phyloP scores from a whole-genome alignment of 2,888 invertebrate species.

The Stratiomys singularior region DNA sequence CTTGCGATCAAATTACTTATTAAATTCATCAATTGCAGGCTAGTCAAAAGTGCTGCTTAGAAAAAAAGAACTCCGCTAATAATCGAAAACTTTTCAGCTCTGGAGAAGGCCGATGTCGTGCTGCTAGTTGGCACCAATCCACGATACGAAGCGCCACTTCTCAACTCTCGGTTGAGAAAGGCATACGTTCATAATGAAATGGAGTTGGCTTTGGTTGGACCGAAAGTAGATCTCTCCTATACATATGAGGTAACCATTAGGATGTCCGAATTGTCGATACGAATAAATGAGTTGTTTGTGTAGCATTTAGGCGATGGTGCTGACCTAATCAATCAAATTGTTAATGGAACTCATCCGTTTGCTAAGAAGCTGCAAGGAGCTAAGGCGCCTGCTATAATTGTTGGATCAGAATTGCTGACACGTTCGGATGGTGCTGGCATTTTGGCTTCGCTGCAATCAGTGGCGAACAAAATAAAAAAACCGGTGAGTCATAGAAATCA shows the following conservation, averaged over 20 bases:
- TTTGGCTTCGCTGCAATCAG: slow-evolving; percentile 77
- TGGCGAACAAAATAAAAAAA: slow-evolving; percentile 73
- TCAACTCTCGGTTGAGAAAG: slow-evolving; percentile 96
- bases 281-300: slow-evolving; percentile 52
- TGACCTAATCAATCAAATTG: slow-evolving; percentile 77
- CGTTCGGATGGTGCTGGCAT: slow-evolving; percentile 82
- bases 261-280: no score
- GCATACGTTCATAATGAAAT: slow-evolving; percentile 94
- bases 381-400: slow-evolving; percentile 89
- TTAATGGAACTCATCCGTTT: slow-evolving; percentile 77
- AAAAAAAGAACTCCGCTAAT: neutral
- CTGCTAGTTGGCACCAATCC: slow-evolving; percentile 96
- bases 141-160: slow-evolving; percentile 94
- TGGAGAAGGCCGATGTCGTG: slow-evolving; percentile 94
- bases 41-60: slow-evolving; percentile 53
- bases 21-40: slow-evolving; percentile 91
- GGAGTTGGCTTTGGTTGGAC: slow-evolving; percentile 87
- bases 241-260: slow-evolving; percentile 75
- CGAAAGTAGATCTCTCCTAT: slow-evolving; percentile 92
- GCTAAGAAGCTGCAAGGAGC: slow-evolving; percentile 77
- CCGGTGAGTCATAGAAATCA: slow-evolving; percentile 61
- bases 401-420: slow-evolving; percentile 87
- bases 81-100: slow-evolving; percentile 65
- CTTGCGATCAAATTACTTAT: slow-evolving; percentile 88
- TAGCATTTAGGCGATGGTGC: slow-evolving; percentile 87